Conservation (phyloP, 2,888 invertebrate species). For the Podotricha telesiphe region DNA sequence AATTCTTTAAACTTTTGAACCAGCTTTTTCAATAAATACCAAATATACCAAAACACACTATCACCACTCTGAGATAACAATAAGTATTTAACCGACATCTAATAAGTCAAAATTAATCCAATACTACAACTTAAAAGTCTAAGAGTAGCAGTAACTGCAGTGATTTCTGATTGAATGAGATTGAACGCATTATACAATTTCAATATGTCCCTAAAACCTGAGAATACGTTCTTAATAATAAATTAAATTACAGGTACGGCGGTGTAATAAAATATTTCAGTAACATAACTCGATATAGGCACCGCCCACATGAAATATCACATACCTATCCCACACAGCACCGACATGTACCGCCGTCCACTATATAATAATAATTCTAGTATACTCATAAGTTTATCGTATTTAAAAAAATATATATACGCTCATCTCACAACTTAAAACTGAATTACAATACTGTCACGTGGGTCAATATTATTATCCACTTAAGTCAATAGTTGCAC, state of each 20-base stretch:
- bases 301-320: slow-evolving; percentile 6
- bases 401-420: neutral
- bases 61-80: neutral
- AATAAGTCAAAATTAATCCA: neutral
- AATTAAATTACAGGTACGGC: neutral
- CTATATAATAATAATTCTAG: neutral
- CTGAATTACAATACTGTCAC: slow-evolving; percentile 27
- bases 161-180: no score
- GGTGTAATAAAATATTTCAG: neutral
- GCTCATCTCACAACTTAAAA: no score
- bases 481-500: slow-evolving; percentile 40
- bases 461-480: slow-evolving; percentile 40
- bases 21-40: slow-evolving; percentile 9
- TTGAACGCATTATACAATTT: neutral
- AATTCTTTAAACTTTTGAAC: neutral
- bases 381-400: neutral
- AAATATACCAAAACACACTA: neutral
- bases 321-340: slow-evolving; percentile 12
- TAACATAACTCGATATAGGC: slow-evolving; percentile 6
- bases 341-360: neutral
- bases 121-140: no score
- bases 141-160: no score
- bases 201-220: neutral
- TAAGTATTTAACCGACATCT: neutral
- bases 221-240: neutral